Conservation (phyloP, 1,140 invertebrate species). For the Penaeus japonicus region DNA sequence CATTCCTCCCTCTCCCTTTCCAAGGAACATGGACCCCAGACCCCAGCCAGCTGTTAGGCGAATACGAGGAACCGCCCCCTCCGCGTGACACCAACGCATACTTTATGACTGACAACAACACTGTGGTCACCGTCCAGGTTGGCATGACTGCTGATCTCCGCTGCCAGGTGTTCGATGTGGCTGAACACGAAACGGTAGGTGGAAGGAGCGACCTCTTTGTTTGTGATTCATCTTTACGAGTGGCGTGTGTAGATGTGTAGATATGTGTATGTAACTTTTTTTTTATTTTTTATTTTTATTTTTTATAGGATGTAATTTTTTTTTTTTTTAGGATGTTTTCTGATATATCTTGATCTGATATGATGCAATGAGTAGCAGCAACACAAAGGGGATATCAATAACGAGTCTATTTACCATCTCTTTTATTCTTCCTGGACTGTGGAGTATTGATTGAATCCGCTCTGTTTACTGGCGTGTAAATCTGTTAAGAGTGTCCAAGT, state of each 20-base stretch:
- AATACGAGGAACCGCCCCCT: conserved; percentile 29
- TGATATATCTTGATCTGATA: too few relatives aligned
- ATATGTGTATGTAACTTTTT: neutral
- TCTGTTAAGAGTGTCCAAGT: too few relatives aligned
- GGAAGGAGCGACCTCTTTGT: neutral
- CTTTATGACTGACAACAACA: conserved; percentile 46
- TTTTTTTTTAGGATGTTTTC: too few relatives aligned
- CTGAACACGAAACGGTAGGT: conserved; percentile 45
- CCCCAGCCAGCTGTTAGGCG: conserved; percentile 13
- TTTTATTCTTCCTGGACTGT: too few relatives aligned
- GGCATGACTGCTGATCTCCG: conserved; percentile 33
- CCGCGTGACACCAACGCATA: conserved; percentile 37
- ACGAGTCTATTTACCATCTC: too few relatives aligned
- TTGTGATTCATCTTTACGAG: neutral
- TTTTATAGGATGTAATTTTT: too few relatives aligned
- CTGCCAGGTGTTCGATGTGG: conserved; percentile 40
- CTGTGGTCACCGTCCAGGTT: conserved; percentile 34
- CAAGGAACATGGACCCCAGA: conserved; percentile 32
- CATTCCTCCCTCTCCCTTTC: neutral
- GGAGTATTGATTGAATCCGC: too few relatives aligned
- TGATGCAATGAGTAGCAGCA: too few relatives aligned
- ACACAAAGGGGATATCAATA: too few relatives aligned
- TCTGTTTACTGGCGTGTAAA: too few relatives aligned
- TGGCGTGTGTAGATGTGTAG: neutral
- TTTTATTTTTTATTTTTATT: too few relatives aligned